Conservation (phyloP, 2,888 invertebrate species). For the Furcula furcula region DNA sequence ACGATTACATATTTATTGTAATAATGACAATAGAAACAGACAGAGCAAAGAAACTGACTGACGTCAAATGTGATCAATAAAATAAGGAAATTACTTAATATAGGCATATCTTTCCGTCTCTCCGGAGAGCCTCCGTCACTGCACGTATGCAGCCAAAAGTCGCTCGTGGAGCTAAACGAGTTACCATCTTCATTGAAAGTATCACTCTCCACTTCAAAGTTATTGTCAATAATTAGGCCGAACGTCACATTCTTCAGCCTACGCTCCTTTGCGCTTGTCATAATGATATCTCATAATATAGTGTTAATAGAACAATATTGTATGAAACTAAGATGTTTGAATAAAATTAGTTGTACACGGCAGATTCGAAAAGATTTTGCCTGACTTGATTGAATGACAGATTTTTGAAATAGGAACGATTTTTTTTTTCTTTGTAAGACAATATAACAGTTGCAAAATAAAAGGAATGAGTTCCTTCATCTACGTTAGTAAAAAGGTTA, state of each 20-base stretch:
- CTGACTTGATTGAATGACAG: conserved; percentile 13
- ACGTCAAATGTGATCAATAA: too few relatives aligned
- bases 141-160: conserved; percentile 65
- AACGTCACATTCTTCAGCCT: conserved; percentile 62
- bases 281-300: conserved; percentile 32
- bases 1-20: too few relatives aligned
- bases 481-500: too few relatives aligned
- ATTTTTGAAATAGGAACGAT: conserved; percentile 8
- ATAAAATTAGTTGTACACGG: conserved; percentile 32
- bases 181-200: conserved; percentile 47
- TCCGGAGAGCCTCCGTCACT: conserved; percentile 24
- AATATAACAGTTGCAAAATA: too few relatives aligned
- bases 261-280: conserved; percentile 50
- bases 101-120: conserved; percentile 30
- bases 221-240: conserved; percentile 64
- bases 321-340: conserved; percentile 42
- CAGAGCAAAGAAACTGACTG: too few relatives aligned
- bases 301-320: conserved; percentile 33
- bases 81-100: conserved; percentile 36
- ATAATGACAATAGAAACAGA: background rate
- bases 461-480: too few relatives aligned
- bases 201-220: conserved; percentile 41
- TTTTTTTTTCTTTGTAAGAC: conserved; percentile 2
- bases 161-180: conserved; percentile 53
- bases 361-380: conserved; percentile 26